Evolutionary conservation across 2,113 vertebrate genomes (phyloP).

Genomic region (Phocoena phocoena): DNA sequence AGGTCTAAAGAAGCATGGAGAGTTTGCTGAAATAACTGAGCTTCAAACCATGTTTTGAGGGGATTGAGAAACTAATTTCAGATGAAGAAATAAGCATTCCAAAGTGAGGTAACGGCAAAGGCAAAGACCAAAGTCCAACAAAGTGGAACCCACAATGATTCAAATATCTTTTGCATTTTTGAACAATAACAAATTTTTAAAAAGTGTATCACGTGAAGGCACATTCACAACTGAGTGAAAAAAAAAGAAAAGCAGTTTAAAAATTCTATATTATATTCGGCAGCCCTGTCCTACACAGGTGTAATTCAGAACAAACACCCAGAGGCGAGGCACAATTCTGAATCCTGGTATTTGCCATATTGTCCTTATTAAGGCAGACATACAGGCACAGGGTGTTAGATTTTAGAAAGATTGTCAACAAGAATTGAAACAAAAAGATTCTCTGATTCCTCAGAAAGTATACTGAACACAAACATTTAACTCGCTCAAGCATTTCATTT

Average conservation of each 20-base stretch:
- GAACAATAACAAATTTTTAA: background rate
- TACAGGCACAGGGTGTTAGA: background rate
- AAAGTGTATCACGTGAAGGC: background rate
- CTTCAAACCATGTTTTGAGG: background rate
- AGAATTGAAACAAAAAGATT: conserved; percentile 26
- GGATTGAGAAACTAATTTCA: background rate
- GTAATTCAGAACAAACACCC: conserved; percentile 24
- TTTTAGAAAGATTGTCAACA: conserved; percentile 41
- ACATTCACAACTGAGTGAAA: background rate
- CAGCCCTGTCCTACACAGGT: background rate
- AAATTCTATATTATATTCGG: background rate
- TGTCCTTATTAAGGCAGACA: background rate
- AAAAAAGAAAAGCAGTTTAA: background rate
- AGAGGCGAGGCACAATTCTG: conserved; percentile 11
- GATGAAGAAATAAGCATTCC: background rate
- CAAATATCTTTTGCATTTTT: conserved; percentile 13
- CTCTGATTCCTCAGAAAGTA: conserved; percentile 22
- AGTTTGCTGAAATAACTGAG: background rate
- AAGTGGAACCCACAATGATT: background rate
- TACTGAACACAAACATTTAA: background rate
- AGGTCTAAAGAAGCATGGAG: background rate
- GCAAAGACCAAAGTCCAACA: background rate
- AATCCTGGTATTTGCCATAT: background rate
- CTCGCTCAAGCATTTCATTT: background rate
- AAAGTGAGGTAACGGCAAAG: background rate